Base-by-base conservation (phyloP, 2,888 invertebrate species). In the Xestia ashworthii region DNA sequence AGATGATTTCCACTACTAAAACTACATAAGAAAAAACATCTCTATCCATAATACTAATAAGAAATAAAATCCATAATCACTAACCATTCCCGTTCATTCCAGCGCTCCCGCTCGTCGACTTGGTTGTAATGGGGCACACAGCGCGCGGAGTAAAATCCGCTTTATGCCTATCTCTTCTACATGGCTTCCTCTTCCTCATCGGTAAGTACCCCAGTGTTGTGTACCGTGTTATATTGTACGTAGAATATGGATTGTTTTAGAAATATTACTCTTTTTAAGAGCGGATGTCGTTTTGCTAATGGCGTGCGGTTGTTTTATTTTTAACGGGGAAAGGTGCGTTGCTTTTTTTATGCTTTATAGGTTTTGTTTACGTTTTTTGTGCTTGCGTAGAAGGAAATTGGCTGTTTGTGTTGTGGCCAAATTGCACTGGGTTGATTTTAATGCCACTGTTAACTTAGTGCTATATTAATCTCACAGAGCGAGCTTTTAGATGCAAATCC, bases 131-230 rank as follows among this genome's bases (percentile, higher is more conserved):
- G 96, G 94, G 91, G 86, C 89, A 90, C 83, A 89, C 91, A 83
- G 91, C 88, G 83, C 90, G 89, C 89, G 92, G 92, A 80, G 93
- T 91, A 80, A 95, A 93, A 90, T 91, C 93, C 83, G 93, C 93
- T 83, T 89, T 96, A 90, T 93, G 94, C 93, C 88, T 96, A 92
- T 94, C 94, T 92, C 93, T 96, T 92, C 93, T 96, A 82, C 95
- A 96, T 91, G 96, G 95, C 83, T 96, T 94, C 93, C 92, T 96
- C 84, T 95, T 96, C 87, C 92, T 94, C 85, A 93, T 95, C 83
- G 96, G 96, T 96, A 92, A 90, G 95, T 93, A 89, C 84, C 66
- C 69, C 69, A 70, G 74, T 75, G 60, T 74, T 80, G 66, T 84
- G 71, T 79, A 80, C 44, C 66, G 65, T 71, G 64, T 71, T 74